phyloP scores from a whole-genome alignment of 2,113 vertebrate species.

The Mixornis gularis region DNA sequence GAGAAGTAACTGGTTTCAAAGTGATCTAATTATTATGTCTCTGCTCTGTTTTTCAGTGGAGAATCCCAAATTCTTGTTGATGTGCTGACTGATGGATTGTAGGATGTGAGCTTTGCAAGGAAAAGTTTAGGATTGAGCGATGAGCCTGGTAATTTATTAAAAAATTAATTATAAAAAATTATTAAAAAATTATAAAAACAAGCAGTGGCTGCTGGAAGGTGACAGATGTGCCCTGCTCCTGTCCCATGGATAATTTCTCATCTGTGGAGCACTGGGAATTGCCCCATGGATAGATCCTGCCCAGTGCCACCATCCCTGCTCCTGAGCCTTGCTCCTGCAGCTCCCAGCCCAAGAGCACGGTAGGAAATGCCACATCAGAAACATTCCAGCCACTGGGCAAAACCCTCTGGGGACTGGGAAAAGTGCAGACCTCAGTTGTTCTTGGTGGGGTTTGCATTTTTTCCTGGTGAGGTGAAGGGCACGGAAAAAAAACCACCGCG shows the following conservation, averaged over 20 bases:
- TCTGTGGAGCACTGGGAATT: not conserved
- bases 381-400: not conserved
- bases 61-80: not conserved
- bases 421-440: constrained; percentile 25
- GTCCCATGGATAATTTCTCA: not conserved
- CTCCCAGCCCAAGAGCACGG: not conserved
- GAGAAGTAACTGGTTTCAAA: not conserved
- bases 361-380: constrained; percentile 24
- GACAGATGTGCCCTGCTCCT: not conserved
- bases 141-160: not conserved
- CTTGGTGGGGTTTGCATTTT: constrained; percentile 68
- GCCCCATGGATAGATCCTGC: not conserved
- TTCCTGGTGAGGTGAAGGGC: constrained; percentile 70
- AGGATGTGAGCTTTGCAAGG: not conserved
- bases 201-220: not conserved
- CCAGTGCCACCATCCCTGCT: not conserved
- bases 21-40: not conserved
- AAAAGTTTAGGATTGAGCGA: not conserved
- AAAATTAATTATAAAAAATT: not conserved
- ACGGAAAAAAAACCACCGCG: constrained; percentile 33
- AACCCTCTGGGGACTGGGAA: not conserved
- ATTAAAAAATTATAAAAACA: not conserved
- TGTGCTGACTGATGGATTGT: not conserved
- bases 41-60: not conserved
- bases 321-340: not conserved